A percentile compares a stretch with the other conserved stretches of the same genome.
phyloP scores from a whole-genome alignment of 1,140 invertebrate genomes.

The Papilio xuthus region DNA sequence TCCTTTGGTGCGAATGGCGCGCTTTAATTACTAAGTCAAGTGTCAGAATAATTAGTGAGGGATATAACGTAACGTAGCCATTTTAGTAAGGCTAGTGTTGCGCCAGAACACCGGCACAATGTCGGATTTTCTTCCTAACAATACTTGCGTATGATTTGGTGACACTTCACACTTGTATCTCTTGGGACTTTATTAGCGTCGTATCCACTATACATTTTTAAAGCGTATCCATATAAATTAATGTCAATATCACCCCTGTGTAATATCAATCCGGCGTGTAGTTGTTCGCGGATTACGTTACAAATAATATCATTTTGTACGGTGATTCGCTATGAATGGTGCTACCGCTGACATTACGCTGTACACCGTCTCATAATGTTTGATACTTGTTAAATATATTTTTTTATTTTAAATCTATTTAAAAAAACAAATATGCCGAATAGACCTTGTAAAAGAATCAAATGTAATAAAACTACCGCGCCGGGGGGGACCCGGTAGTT shows the following conservation, averaged over 20 bases:
- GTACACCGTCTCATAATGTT: constrained; percentile 39
- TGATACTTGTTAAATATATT: constrained; percentile 46
- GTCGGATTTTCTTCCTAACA: no score
- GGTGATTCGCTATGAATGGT: constrained; percentile 79
- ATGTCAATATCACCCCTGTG: constrained; percentile 77
- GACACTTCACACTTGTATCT: constrained; percentile 50
- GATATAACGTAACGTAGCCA: no score
- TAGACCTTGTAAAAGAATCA: no score
- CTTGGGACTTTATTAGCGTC: constrained; percentile 76
- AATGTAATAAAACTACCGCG: no score
- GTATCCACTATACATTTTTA: constrained; percentile 80
- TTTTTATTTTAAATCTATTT: not conserved
- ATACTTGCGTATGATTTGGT: constrained; percentile 52
- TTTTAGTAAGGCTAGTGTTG: no score
- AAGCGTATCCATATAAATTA: constrained; percentile 81
- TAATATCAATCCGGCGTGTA: constrained; percentile 76
- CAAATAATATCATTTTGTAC: constrained; percentile 81
- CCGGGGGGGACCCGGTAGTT: no score
- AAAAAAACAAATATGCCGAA: no score
- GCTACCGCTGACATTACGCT: constrained; percentile 53
- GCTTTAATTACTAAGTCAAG: no score
- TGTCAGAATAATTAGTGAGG: no score
- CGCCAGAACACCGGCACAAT: no score
- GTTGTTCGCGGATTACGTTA: constrained; percentile 80
- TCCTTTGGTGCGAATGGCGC: no score